A percentile compares a stretch with the other conserved stretches of the same genome.
Evolutionary conservation across 2,888 invertebrate species (phyloP).

Genomic region (Dynastes tityus): DNA sequence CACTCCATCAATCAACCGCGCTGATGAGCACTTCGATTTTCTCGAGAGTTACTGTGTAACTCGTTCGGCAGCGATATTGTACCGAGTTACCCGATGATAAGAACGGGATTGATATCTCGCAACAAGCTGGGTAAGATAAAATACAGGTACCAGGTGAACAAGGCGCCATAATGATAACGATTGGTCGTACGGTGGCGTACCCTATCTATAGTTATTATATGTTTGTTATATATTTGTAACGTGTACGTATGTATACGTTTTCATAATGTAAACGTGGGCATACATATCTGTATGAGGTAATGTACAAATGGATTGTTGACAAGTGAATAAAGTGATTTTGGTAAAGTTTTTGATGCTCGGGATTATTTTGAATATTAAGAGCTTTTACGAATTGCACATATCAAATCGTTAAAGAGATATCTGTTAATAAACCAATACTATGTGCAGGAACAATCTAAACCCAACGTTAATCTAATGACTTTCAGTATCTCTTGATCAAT

Average conservation of each 20-base stretch:
- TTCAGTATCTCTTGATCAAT: too few relatives aligned
- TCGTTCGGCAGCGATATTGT: conserved; percentile 37
- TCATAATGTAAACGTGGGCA: background rate
- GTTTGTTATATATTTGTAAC: conserved; percentile 11
- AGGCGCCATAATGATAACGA: conserved; percentile 48
- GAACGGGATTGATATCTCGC: conserved; percentile 45
- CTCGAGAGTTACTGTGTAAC: conserved; percentile 32
- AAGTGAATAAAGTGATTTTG: conserved; percentile 12
- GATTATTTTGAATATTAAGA: too few relatives aligned
- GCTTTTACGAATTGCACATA: too few relatives aligned
- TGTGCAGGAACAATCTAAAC: too few relatives aligned
- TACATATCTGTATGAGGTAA: background rate
- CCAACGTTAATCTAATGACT: too few relatives aligned
- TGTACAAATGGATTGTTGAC: conserved; percentile 6
- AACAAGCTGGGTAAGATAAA: conserved; percentile 37
- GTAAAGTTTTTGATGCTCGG: background rate
- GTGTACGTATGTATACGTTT: background rate
- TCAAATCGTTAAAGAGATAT: too few relatives aligned
- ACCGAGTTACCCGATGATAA: conserved; percentile 42
- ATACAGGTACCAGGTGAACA: conserved; percentile 45
- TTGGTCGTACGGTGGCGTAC: background rate
- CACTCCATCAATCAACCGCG: conserved; percentile 51
- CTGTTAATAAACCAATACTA: too few relatives aligned
- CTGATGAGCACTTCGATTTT: conserved; percentile 32
- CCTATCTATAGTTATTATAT: conserved; percentile 2